Evolutionary conservation across 92 coral and sea anemone genomes (phyloP).

Genomic region (Palythoa grandiflora): DNA sequence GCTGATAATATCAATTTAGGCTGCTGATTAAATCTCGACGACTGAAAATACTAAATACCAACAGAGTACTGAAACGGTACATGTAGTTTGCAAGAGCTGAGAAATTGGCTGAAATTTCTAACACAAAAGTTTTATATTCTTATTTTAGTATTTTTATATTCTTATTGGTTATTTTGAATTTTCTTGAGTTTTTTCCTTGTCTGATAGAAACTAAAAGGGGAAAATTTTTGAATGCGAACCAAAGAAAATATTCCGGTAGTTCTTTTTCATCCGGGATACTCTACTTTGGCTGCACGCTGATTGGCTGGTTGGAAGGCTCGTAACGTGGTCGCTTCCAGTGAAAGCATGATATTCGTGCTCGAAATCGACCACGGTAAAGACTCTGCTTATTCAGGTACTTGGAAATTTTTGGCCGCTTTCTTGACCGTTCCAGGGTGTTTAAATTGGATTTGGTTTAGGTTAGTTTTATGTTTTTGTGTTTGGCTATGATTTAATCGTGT

Average conservation of each 20-base stretch:
- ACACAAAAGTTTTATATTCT: background rate
- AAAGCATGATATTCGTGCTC: conserved; percentile 99
- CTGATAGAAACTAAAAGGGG: background rate
- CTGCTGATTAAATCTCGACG: background rate
- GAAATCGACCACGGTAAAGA: conserved; percentile 88
- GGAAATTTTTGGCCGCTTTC: conserved; percentile 83
- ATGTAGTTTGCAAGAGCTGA: background rate
- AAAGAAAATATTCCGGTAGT: conserved; percentile 66
- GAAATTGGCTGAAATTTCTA: background rate
- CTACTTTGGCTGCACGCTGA: conserved; percentile 80
- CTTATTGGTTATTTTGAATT: background rate
- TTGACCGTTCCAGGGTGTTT: conserved; percentile 80
- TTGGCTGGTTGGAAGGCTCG: conserved; percentile 97
- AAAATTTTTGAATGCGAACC: background rate
- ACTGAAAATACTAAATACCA: background rate
- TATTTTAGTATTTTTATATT: conserved; percentile 6
- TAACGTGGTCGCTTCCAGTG: conserved; percentile 99
- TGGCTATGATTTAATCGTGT: conserved; percentile 89
- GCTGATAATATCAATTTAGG: background rate
- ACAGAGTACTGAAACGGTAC: no score
- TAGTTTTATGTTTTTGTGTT: conserved; percentile 94
- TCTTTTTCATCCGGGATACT: conserved; percentile 96
- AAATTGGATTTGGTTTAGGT: conserved; percentile 94
- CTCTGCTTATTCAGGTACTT: conserved; percentile 91
- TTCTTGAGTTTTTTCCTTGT: background rate